phyloP scores from a whole-genome alignment of 2,888 invertebrate genomes.

The Sceliomorpha sp. region DNA sequence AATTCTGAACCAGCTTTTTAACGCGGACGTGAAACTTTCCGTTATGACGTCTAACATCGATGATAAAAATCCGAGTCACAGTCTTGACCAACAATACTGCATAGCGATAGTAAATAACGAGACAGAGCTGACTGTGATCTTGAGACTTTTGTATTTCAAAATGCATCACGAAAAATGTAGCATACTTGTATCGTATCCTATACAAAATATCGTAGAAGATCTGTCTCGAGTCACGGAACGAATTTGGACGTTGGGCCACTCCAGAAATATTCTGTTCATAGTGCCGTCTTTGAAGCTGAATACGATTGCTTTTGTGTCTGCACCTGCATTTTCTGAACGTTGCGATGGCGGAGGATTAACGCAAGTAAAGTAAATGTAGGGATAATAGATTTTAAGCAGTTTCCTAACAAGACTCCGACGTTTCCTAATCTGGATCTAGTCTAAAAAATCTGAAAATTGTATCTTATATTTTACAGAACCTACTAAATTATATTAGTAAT shows the following conservation, averaged over 20 bases:
- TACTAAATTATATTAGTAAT: no score
- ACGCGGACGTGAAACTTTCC: background rate
- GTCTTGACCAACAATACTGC: slow-evolving; percentile 2
- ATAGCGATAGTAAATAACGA: slow-evolving; percentile 37
- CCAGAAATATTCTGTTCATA: slow-evolving; percentile 37
- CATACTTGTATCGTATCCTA: slow-evolving; percentile 35
- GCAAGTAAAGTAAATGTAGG: slow-evolving; percentile 21
- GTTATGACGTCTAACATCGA: background rate
- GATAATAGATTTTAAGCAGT: no score
- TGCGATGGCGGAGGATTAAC: slow-evolving; percentile 29
- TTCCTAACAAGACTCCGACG: no score
- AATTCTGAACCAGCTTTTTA: background rate
- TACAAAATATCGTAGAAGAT: slow-evolving; percentile 7
- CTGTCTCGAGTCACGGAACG: slow-evolving; percentile 16
- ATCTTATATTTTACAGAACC: no score
- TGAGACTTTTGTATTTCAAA: slow-evolving; percentile 1
- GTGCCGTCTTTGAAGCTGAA: slow-evolving; percentile 20
- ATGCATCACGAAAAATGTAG: slow-evolving; percentile 38
- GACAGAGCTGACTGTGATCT: slow-evolving; percentile 19
- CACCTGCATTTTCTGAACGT: slow-evolving; percentile 20
- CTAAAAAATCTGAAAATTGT: no score
- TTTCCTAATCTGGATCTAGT: no score
- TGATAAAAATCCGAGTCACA: background rate
- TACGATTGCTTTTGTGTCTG: slow-evolving; percentile 12
- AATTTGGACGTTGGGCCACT: slow-evolving; percentile 41